These are phyloP conservation scores for Synaphobranchus kaupii DNA, from an alignment of 2,797 vertebrate species.

Conservation along the genomic window DNA sequence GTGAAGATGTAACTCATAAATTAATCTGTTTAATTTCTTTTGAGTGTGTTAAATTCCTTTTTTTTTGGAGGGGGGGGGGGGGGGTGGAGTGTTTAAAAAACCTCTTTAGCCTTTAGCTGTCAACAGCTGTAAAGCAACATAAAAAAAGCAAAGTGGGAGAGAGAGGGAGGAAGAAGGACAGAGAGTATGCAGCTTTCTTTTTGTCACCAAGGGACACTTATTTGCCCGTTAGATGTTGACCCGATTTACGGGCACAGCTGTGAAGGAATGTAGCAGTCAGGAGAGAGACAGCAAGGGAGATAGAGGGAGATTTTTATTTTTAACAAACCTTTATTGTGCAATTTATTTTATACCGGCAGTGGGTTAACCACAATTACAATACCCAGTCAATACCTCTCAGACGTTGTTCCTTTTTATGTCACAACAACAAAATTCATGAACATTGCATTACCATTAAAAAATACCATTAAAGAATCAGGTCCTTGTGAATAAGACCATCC, in stretches of 20 bases:
- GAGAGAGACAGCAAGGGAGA: not conserved
- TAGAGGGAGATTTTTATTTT: not conserved
- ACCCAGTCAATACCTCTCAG: too few relatives aligned
- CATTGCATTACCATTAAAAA: too few relatives aligned
- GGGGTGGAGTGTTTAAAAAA: not conserved
- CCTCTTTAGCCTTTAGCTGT: conserved; percentile 3
- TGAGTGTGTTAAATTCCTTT: not conserved
- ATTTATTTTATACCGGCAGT: too few relatives aligned
- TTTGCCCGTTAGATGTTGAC: conserved; percentile 57
- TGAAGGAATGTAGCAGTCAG: conserved; percentile 52
- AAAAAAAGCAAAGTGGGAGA: not conserved
- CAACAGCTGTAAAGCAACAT: not conserved
- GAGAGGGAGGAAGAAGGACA: not conserved
- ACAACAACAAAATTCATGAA: too few relatives aligned
- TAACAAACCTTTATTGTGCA: too few relatives aligned
- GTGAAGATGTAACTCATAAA: not conserved
- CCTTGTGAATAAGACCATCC: too few relatives aligned
- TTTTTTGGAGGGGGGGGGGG: not conserved
- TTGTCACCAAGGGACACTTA: conserved; percentile 42
- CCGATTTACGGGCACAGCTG: conserved; percentile 55
- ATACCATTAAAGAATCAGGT: too few relatives aligned
- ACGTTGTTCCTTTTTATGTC: too few relatives aligned
- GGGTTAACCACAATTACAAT: too few relatives aligned
- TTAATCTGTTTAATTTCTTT: not conserved
- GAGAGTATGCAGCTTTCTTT: conserved; percentile 30